Conservation (phyloP, 2,888 invertebrate species). For the Tridacna gigas region DNA sequence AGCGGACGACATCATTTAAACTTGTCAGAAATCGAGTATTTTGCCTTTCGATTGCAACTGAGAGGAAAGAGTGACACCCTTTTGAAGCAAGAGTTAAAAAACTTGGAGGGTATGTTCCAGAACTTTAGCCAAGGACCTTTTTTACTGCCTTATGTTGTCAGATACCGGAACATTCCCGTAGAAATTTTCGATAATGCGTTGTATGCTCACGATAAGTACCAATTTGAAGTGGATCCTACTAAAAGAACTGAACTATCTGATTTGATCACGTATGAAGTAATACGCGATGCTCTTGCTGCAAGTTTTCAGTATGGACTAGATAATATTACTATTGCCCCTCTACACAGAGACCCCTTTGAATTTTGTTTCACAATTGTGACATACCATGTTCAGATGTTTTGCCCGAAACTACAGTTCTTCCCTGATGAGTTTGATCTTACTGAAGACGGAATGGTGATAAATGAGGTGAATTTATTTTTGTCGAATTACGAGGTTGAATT, state of each 20-base stretch:
- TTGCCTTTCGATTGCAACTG: slow-evolving; percentile 2
- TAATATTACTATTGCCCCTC: background rate
- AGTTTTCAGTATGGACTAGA: background rate
- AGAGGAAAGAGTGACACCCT: background rate
- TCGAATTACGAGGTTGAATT: background rate
- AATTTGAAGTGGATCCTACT: too few relatives aligned
- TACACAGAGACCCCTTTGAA: background rate
- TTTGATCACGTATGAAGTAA: too few relatives aligned
- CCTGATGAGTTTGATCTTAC: slow-evolving; percentile 1
- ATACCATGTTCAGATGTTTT: background rate
- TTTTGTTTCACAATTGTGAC: background rate
- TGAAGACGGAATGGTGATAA: background rate
- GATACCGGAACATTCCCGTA: background rate
- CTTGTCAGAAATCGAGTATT: background rate
- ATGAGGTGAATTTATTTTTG: background rate
- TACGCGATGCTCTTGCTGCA: slow-evolving; percentile 1
- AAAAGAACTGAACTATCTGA: background rate
- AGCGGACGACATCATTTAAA: background rate
- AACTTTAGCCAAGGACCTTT: background rate
- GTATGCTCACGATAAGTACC: background rate
- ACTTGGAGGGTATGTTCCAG: background rate
- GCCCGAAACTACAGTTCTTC: slow-evolving; percentile 6
- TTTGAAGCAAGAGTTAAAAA: background rate
- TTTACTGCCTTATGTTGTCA: background rate
- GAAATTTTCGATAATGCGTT: background rate